These are phyloP conservation scores for Drosophila heteroneura DNA, from an alignment of 2,888 invertebrate species.

Conservation along the genomic window DNA sequence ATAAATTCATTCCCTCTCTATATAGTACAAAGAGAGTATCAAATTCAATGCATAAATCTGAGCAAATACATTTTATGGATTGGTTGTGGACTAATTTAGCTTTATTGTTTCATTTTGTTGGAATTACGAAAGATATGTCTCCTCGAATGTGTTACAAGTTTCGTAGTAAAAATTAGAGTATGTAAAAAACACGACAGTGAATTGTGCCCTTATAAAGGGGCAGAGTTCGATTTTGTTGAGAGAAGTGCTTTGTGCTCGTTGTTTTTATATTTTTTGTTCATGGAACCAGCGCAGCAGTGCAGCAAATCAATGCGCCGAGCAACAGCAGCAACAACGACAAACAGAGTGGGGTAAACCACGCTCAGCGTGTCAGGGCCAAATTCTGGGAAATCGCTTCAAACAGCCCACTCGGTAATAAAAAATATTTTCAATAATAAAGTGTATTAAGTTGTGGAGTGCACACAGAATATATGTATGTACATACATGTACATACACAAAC, in stretches of 20 bases:
- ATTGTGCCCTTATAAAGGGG: constrained; percentile 32
- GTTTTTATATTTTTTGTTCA: constrained; percentile 50
- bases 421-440: constrained; percentile 82
- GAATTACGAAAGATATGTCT: not conserved
- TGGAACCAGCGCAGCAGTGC: constrained; percentile 74
- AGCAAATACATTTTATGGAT: not conserved
- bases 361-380: constrained; percentile 76
- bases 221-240: constrained; percentile 25
- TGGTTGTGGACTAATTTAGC: not conserved
- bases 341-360: constrained; percentile 49
- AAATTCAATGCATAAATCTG: not conserved
- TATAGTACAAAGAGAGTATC: not conserved
- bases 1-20: not conserved
- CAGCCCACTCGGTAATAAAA: constrained; percentile 77
- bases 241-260: constrained; percentile 52
- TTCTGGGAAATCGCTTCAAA: constrained; percentile 64
- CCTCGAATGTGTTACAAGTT: not conserved
- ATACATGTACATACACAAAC: constrained; percentile 1
- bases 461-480: constrained; percentile 48
- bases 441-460: constrained; percentile 80
- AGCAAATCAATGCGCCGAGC: constrained; percentile 72
- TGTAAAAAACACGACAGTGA: constrained; percentile 40
- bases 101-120: not conserved
- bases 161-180: constrained; percentile 2
- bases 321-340: constrained; percentile 27